Percentiles rank a stretch among this genome's conserved stretches.
Evolutionary conservation across 2,797 vertebrate species (phyloP).

Genomic region (Sphaeramia orbicularis): DNA sequence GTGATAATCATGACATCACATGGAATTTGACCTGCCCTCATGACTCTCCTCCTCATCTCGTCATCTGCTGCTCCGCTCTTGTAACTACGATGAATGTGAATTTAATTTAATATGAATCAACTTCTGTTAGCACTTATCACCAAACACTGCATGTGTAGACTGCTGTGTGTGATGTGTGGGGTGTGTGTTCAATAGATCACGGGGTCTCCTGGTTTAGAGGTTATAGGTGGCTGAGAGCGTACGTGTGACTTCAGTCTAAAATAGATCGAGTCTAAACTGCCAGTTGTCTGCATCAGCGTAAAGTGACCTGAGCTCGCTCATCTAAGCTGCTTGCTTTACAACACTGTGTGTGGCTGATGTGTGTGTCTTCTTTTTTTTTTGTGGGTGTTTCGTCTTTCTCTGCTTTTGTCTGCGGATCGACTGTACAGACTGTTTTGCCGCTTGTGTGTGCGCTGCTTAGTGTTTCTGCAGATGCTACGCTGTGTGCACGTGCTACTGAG

Average conservation of each 20-base stretch:
- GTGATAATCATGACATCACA: no score
- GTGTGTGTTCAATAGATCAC: conserved; percentile 7
- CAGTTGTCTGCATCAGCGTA: conserved; percentile 64
- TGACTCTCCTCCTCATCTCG: no score
- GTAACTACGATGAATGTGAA: no score
- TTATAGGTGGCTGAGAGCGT: conserved; percentile 16
- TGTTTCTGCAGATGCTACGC: conserved; percentile 15
- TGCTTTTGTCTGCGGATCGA: conserved; percentile 46
- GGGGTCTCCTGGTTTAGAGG: conserved; percentile 1
- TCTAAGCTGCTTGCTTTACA: conserved; percentile 35
- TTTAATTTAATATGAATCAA: no score
- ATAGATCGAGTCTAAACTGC: conserved; percentile 55
- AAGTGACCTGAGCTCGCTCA: conserved; percentile 58
- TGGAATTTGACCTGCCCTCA: no score
- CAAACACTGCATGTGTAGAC: no score
- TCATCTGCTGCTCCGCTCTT: no score
- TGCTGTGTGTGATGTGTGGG: no score
- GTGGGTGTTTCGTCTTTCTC: conserved; percentile 57
- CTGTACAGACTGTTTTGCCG: conserved; percentile 32
- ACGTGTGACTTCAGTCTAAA: conserved; percentile 53
- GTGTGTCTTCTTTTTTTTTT: conserved; percentile 38
- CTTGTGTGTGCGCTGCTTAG: conserved; percentile 16
- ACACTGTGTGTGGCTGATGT: conserved; percentile 9
- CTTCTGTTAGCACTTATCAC: no score
- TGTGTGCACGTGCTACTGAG: conserved; percentile 12